Base-by-base conservation (phyloP, 2,888 invertebrate species). In the Latrodectus elegans region DNA sequence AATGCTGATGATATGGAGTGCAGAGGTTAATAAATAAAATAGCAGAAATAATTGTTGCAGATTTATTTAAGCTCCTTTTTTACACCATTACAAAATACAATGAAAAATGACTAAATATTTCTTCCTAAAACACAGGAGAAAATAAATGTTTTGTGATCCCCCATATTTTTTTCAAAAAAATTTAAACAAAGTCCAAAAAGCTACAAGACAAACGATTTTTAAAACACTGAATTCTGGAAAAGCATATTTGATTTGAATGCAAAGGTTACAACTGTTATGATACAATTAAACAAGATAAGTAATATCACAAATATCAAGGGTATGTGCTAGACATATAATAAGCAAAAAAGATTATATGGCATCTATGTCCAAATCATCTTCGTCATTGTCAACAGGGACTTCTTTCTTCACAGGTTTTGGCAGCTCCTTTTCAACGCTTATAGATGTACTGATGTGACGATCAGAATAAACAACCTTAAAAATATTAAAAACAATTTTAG, bases 331-430 rank as follows among this genome's bases (percentile, higher is more conserved):
- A 86, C 76, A 76, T 80, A 60, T 53, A 81, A 79, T 76, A 53
- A 86, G 86, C 86, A 79, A 68, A 84, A 60, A 68, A 80, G 76
- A 76, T 90, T 96, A 97, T 92, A 97, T 97, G 93, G 96, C 97
- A 94, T 97, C 97, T 92, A 97, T 97, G 93, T 97, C 97, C 91
- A 97, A 95, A 92, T 97, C 96, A 89, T 94, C 96, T n/a, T 83
- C 88, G 53, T 87, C 89, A 53, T 72, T 80, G 17, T 72, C 85
- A 71, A 77, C 85, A 78, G 77, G 77, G 53, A 71, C 75, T 77
- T 92, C 93, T 22, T 77, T 51, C 51, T 89, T 82, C 15, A 80
- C 79, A 53, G 78, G 78, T 71, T 88, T 89, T 52, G 89, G 80
- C 38, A 77, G 86, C 89, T 90, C 90, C 89, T 90, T 93, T 89